Evolutionary conservation across 2,113 vertebrate genomes (phyloP).

Genomic region (Phoxinus phoxinus): DNA sequence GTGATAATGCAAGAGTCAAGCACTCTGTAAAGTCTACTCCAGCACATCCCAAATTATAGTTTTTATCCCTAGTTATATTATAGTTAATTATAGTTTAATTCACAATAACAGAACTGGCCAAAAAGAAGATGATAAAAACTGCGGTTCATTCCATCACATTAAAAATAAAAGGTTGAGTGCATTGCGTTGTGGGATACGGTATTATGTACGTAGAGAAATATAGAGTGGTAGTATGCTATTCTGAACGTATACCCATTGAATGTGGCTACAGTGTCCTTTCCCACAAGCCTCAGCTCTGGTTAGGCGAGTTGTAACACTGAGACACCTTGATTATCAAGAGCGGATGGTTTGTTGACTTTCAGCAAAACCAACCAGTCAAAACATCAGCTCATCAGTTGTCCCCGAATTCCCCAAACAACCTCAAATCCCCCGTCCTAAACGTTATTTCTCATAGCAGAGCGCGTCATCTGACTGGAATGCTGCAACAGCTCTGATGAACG

Average conservation of each 20-base stretch:
- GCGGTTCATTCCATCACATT: no score
- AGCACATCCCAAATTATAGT: no score
- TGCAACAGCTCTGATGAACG: conserved; percentile 15
- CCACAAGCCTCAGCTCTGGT: background rate
- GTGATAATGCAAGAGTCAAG: no score
- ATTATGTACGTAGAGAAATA: background rate
- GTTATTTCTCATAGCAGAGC: conserved; percentile 1
- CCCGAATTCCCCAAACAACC: background rate
- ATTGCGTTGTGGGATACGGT: background rate
- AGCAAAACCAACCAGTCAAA: background rate
- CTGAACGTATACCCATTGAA: background rate
- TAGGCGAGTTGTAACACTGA: background rate
- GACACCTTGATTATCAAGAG: conserved; percentile 16
- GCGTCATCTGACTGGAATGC: conserved; percentile 30
- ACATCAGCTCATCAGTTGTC: conserved; percentile 15
- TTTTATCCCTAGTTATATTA: no score
- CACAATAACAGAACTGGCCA: background rate
- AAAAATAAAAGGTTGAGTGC: background rate
- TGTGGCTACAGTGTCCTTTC: background rate
- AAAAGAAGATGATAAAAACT: background rate
- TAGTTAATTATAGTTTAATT: no score
- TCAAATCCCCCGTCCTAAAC: background rate
- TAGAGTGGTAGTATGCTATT: background rate
- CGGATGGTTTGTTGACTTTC: conserved; percentile 19
- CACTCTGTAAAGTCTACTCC: no score